Base-by-base conservation (phyloP, 2,888 invertebrate species). In the Lepidochitona cinerea region DNA sequence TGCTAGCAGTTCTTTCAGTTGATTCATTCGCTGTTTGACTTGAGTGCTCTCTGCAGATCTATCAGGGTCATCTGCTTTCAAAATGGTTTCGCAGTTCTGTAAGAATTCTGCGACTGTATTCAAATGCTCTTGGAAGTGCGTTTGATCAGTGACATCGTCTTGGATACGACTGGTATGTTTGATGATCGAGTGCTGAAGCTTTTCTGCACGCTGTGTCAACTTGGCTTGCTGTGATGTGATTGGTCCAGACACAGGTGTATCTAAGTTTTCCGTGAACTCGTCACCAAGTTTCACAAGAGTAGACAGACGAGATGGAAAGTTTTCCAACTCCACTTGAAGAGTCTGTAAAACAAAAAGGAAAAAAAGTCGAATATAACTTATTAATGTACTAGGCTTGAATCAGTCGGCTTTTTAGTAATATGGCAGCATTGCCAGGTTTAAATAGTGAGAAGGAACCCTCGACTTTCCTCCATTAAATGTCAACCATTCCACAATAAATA, bases 221-320 rank as follows among this genome's bases (percentile, higher is more conserved):
- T 77, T 79, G 0, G 86, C 83, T 72, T 88, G 86, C 18, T 84
- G 81, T 0, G 87, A 84, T 4, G 86, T 86, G 29, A 89, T 80
- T 41, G 81, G 81, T 23, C 84, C 82, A 26, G 87, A 83, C 7
- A 87, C 82, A 18, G 87, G 80, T 23, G 83, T 82, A 77, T 87
- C 86, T 84, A 89, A 84, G 71, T 84, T 81, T 69, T 82, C 81
- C 12, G 85, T 85, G 67, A 89, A 82, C 67, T 82, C 79, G 74
- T 87, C 86, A 77, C 87, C 86, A 54, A 87, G 78, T 29, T 80
- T 72, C 66, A 83, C 95, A 35, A 97, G 91, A 18, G 76, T 73
- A 14, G 82, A 77, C 66, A 88, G 76, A 68, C 83, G 80, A 6
- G 79, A 73, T 68, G 86, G 86, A 78, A 84, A 83, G 53, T 79